Conservation (phyloP, 2,797 vertebrate species). For the Apogon talboti region DNA sequence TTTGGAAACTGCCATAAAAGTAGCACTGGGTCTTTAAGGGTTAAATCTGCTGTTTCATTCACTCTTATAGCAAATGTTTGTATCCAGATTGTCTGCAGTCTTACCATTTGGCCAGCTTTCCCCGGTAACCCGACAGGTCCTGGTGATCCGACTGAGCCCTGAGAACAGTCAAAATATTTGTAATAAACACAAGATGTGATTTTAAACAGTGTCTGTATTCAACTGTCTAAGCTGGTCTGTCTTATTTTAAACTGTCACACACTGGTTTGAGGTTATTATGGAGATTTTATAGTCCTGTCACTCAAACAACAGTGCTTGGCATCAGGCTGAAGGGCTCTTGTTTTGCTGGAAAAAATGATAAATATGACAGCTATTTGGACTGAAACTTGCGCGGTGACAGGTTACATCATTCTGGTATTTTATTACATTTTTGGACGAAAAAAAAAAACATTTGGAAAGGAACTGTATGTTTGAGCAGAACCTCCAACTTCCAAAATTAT, state of each 20-base stretch:
- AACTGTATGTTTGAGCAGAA: no score
- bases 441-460: neutral
- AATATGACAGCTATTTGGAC: slow-evolving; percentile 20
- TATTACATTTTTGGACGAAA: slow-evolving; percentile 1
- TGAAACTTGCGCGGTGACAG: neutral
- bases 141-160: slow-evolving; percentile 88
- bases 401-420: neutral
- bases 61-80: neutral
- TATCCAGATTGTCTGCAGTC: slow-evolving; percentile 22
- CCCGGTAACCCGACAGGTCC: slow-evolving; percentile 88
- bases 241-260: slow-evolving; percentile 7
- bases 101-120: slow-evolving; percentile 89
- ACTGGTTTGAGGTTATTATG: no score
- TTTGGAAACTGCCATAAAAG: no score
- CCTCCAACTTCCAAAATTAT: no score
- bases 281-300: no score
- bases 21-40: neutral
- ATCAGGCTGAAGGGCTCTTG: slow-evolving; percentile 16
- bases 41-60: no score
- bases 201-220: neutral
- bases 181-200: slow-evolving; percentile 12
- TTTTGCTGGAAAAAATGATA: slow-evolving; percentile 6
- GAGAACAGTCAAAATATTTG: slow-evolving; percentile 37
- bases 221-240: neutral
- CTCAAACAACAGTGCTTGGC: neutral